Conservation (phyloP, 2,797 vertebrate species). For the Sarcoramphus papa region DNA sequence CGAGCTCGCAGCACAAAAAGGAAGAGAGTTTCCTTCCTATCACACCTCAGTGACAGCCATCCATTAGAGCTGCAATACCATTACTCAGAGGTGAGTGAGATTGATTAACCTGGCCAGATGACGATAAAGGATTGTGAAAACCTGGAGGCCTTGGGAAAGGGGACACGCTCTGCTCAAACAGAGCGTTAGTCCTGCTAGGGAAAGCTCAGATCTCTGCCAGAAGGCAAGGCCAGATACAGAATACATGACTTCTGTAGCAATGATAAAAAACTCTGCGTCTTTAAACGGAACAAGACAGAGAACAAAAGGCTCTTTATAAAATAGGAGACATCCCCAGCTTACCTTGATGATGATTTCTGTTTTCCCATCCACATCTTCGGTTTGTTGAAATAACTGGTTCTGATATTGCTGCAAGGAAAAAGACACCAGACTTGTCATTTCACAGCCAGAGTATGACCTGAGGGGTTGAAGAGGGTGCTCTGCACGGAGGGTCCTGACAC, state of each 20-base stretch:
- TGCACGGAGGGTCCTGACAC: not conserved
- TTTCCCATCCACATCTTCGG: conserved; percentile 83
- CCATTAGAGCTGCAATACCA: not conserved
- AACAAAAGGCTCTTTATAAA: not conserved
- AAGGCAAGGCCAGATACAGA: not conserved
- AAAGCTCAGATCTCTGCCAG: not conserved
- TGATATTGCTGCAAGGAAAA: conserved; percentile 73
- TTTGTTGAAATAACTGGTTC: conserved; percentile 80
- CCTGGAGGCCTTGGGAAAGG: not conserved
- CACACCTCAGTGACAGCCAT: not conserved
- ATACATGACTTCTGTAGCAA: not conserved
- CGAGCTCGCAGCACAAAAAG: not conserved
- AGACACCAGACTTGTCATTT: not conserved
- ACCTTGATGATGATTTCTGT: conserved; percentile 88
- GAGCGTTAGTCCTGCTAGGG: not conserved
- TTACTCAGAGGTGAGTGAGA: not conserved
- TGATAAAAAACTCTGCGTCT: not conserved
- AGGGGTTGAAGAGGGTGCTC: not conserved
- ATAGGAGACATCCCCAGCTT: not conserved
- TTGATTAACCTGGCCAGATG: not conserved
- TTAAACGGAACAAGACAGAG: not conserved
- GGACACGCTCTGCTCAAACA: not conserved
- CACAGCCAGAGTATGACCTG: rapidly evolving
- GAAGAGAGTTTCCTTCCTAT: not conserved
- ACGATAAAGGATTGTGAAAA: not conserved